phyloP scores from a whole-genome alignment of 2,113 vertebrate genomes.

The Capreolus pygargus region DNA sequence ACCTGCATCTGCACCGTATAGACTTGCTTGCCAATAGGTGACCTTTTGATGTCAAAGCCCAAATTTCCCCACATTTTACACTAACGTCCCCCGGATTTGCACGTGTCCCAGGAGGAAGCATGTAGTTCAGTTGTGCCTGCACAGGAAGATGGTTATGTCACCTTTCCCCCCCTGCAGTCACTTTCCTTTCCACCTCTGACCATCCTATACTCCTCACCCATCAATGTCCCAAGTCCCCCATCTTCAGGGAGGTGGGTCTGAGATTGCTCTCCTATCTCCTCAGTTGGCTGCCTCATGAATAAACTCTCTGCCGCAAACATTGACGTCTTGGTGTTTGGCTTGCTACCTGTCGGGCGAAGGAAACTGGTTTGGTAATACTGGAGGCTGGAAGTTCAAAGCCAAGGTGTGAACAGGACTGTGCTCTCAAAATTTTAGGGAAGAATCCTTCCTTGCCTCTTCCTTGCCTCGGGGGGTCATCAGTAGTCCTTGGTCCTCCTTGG shows the following conservation, averaged over 20 bases:
- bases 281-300: background rate
- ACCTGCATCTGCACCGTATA: too few relatives aligned
- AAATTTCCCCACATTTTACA: background rate
- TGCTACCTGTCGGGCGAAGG: background rate
- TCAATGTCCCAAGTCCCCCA: background rate
- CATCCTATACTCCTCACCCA: background rate
- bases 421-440: background rate
- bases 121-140: background rate
- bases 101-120: background rate
- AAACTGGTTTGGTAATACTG: background rate
- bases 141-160: background rate
- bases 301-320: background rate
- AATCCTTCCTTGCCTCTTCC: background rate
- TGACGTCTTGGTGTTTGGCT: background rate
- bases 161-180: background rate
- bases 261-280: background rate
- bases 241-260: background rate
- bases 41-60: background rate
- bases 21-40: background rate
- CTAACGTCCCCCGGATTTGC: background rate
- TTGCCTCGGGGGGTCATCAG: background rate
- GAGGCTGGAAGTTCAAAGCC: background rate
- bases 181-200: background rate
- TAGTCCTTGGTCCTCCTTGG: background rate
- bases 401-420: background rate